Conservation (phyloP, 2,888 invertebrate genomes). For the Tenthredo distinguenda region DNA sequence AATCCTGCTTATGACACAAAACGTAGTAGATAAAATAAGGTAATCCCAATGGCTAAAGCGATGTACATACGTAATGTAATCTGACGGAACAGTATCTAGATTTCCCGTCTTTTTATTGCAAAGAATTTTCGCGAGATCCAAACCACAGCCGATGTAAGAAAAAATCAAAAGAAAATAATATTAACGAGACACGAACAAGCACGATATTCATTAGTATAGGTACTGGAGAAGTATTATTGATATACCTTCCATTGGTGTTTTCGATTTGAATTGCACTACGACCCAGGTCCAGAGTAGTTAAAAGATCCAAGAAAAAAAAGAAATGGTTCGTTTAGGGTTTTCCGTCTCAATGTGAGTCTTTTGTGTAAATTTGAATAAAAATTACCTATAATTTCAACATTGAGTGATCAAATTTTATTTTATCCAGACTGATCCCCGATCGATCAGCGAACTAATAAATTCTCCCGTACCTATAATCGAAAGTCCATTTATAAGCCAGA, state of each 20-base stretch:
- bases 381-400: background rate
- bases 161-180: conserved; percentile 55
- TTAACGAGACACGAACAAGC: background rate
- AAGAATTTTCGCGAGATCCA: background rate
- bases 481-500: background rate
- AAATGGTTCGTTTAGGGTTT: background rate
- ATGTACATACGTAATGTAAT: background rate
- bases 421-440: background rate
- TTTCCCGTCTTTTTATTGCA: background rate
- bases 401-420: background rate
- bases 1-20: background rate
- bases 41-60: background rate
- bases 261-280: conserved; percentile 11
- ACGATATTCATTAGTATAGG: background rate
- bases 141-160: background rate
- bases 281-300: background rate
- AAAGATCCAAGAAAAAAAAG: background rate
- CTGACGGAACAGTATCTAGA: background rate
- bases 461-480: background rate
- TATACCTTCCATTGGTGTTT: background rate
- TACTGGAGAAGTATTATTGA: background rate
- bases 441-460: background rate
- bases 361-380: background rate
- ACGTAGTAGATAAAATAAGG: background rate
- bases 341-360: conserved; percentile 20